Percentiles rank a stretch among this genome's conserved stretches.
phyloP scores from a whole-genome alignment of 2,113 vertebrate species.

The Oreochromis tanganicae region DNA sequence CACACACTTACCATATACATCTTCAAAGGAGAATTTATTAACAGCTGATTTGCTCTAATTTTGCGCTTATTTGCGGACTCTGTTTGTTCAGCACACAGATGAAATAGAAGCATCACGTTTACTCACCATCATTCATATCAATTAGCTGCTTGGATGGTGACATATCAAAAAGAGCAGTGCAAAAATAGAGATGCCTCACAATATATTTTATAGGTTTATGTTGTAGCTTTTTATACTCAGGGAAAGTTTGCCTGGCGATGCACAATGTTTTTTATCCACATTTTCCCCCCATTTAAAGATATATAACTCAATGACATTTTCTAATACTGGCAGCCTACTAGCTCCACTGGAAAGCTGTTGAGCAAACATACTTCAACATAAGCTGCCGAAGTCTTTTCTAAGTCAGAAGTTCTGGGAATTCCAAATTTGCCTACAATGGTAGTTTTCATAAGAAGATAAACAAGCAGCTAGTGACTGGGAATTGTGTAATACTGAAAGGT shows the following conservation, averaged over 20 bases:
- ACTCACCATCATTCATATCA: conserved; percentile 31
- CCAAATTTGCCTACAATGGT: background rate
- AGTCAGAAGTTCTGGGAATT: background rate
- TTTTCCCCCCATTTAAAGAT: background rate
- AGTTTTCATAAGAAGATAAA: background rate
- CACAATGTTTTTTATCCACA: background rate
- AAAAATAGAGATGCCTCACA: background rate
- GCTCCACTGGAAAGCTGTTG: background rate
- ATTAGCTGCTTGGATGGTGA: background rate
- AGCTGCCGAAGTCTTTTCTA: background rate
- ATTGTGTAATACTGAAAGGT: background rate
- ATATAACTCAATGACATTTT: background rate
- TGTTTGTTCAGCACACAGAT: conserved; percentile 24
- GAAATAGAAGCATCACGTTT: conserved; percentile 30
- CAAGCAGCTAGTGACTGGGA: background rate
- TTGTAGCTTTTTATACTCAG: background rate
- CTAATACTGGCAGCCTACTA: background rate
- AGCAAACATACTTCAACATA: background rate
- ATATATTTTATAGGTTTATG: background rate
- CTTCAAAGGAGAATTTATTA: conserved; percentile 37
- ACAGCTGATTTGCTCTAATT: conserved; percentile 26
- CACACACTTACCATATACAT: background rate
- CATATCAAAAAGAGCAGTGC: background rate
- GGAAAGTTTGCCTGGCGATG: background rate
- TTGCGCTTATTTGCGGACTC: conserved; percentile 15